A percentile compares a stretch with the other conserved stretches of the same genome.
phyloP scores from a whole-genome alignment of 64 coral and sea anemone species.

The Montipora sp. region DNA sequence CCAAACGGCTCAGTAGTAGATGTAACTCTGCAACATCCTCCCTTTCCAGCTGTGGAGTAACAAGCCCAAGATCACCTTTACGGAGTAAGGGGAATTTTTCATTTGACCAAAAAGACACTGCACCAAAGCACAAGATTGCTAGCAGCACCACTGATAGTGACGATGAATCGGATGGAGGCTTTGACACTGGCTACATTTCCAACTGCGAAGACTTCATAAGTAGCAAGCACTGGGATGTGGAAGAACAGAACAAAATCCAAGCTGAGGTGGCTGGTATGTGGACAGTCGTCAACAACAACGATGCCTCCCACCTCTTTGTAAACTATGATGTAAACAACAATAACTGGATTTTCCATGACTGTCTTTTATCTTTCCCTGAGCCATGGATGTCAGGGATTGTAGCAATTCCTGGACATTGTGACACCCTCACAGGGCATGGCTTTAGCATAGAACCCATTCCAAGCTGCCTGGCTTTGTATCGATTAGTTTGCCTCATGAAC shows the following conservation, averaged over 20 bases:
- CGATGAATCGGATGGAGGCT: constrained; percentile 80
- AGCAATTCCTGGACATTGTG: background rate
- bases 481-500: constrained; percentile 90
- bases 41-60: constrained; percentile 18
- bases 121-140: constrained; percentile 1
- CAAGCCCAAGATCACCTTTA: constrained; percentile 42
- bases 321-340: constrained; percentile 57
- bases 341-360: constrained; percentile 52
- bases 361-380: constrained; percentile 2
- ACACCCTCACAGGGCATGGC: constrained; percentile 49
- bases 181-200: constrained; percentile 74
- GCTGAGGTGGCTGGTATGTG: constrained; percentile 77
- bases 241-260: constrained; percentile 94
- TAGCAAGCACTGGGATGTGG: constrained; percentile 89
- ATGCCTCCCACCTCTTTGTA: constrained; percentile 69
- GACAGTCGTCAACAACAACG: constrained; percentile 49
- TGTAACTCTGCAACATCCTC: constrained; percentile 18
- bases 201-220: constrained; percentile 97
- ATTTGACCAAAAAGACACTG: constrained; percentile 19
- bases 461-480: constrained; percentile 89
- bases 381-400: constrained; percentile 2
- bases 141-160: constrained; percentile 78
- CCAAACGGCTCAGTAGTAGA: constrained; percentile 12
- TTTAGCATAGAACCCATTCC: constrained; percentile 79
- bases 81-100: constrained; percentile 19